A percentile compares a stretch with the other conserved stretches of the same genome.
phyloP scores from a whole-genome alignment of 2,113 vertebrate species.

The Pan troglodytes region NHGRI_mPanTro3-v2.1_pri NC_086015.1:51327501-51328000 shows the following conservation, averaged over 20 bases:
- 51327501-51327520: too few relatives aligned
- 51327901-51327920: neutral
- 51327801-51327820: neutral
- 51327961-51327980: neutral
- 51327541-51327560: neutral
- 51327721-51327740: neutral
- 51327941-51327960: neutral
- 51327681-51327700: neutral
- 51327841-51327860: neutral
- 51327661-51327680: neutral
- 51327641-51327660: too few relatives aligned
- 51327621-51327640: neutral
- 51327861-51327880: neutral
- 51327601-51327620: neutral
- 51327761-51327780: neutral
- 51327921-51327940: neutral
- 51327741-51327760: neutral
- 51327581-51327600: neutral
- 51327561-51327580: neutral
- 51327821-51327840: neutral
- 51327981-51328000: neutral
- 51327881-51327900: neutral
- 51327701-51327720: neutral
- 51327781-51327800: neutral
- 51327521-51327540: neutral